A percentile compares a stretch with the other conserved stretches of the same genome.
These are phyloP conservation scores for Callopanchax toddi DNA, from an alignment of 2,113 vertebrate genomes.

Conservation along the genomic window DNA sequence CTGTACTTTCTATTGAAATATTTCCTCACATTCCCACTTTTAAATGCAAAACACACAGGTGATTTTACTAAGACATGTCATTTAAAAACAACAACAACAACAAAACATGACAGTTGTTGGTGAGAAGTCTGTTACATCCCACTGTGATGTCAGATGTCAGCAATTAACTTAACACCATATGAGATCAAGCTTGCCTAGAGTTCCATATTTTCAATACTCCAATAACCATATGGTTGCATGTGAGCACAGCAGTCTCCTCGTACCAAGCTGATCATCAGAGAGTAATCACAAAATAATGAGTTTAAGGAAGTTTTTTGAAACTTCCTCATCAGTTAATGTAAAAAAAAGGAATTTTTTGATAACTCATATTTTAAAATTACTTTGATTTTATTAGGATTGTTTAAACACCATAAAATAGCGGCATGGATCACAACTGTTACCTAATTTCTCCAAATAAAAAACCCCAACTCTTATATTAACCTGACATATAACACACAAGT, in stretches of 20 bases:
- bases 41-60: neutral
- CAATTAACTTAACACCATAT: slow-evolving; percentile 18
- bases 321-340: too few species aligned
- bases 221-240: slow-evolving; percentile 36
- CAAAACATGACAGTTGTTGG: slow-evolving; percentile 3
- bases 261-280: slow-evolving; percentile 5
- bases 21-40: neutral
- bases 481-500: neutral
- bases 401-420: neutral
- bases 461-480: too few species aligned
- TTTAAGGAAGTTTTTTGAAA: neutral
- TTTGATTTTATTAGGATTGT: neutral
- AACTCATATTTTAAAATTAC: neutral
- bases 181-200: slow-evolving; percentile 32
- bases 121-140: slow-evolving; percentile 12
- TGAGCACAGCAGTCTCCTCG: slow-evolving; percentile 7
- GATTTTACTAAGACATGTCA: neutral
- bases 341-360: neutral
- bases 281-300: slow-evolving; percentile 15
- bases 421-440: neutral
- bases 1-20: neutral
- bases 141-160: neutral
- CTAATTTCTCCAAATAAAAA: neutral
- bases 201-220: slow-evolving; percentile 23
- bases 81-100: too few species aligned